Evolutionary conservation across 2,888 invertebrate genomes (phyloP), one percentile per base, ranked within the genome.

Genomic region (Synanthedon vespiformis): DNA sequence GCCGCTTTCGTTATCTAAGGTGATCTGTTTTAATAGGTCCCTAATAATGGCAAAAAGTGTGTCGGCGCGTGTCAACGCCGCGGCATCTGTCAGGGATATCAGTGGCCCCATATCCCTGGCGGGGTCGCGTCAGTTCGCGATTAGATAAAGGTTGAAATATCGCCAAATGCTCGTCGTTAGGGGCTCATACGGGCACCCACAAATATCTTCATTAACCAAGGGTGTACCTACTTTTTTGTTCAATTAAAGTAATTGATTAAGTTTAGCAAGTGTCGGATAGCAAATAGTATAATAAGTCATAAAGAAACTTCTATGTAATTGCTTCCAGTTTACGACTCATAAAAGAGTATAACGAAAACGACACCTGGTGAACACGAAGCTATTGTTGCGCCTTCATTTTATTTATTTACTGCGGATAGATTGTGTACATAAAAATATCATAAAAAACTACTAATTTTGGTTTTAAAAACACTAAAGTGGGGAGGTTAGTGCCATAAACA

Each of bases 141-240:
- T 65, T 53, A 64, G 67, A 67, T 66, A 64, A 57, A 50, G 48
- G 55, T 56, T 65, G 65, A 65, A 58, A 58, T 65, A 66, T 61
- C 52, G 56, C 56, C 53, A 44, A 34, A 40, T 11, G 44, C 22
- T 27, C 34, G 16, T 47, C 22, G 18, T 51, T 51, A 51, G 51
- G 47, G 49, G 51, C 54, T 55, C 56, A 57, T 59, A 52, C 59
- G 58, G 60, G 56, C 57, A 22, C 22, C 48, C 10, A 34, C 34
- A 34, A 34, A 34, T 10, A 34, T 34, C 34, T 34, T 34, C 34
- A 34, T 34, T 10, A 10, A 34, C 8, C 27, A 34, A 34, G 34
- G 34, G 34, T 34, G 10, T 34, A 16, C 16, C 16, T 16, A 27
- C 6, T 8, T 27, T 27, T 27, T 27, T 27, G 27, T 27, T 8